Base-by-base conservation (phyloP, 2,797 vertebrate species). In the Schizothorax lantsangensis region DNA sequence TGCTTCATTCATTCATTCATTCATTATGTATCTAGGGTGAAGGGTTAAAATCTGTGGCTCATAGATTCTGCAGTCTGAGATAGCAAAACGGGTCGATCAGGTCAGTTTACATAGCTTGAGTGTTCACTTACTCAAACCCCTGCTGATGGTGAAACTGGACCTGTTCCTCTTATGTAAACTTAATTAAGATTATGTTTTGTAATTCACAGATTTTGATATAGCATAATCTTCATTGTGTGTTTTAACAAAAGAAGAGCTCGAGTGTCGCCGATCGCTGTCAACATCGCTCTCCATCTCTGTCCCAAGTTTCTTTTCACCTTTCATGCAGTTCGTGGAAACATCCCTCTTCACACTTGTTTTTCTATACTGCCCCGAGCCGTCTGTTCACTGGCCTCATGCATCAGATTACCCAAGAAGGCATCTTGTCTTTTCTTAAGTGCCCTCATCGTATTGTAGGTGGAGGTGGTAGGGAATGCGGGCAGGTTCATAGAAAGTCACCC, bases 231-330 rank as follows among this genome's bases (percentile, higher is more conserved):
- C 57, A 74, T 78, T 87, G 88, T 88, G 73, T 75, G 43, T 66
- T 72, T 43, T 84, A 91, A 93, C 92, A 93, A 92, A 92, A 92
- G 90, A 85, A 30, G 5, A 26, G 9, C 72, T 94, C 90, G 78
- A 84, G 89, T 91, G 54, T 91, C 89, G 68, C 26, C 14, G 69
- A 73, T 83, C 33, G 30, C 81, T 91, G 92, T 94, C 83, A 79
- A 64, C 78, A 40, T 49, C 5, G 15, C 86, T 54, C 72, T 81
- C 71, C 59, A 38, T 68, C n/a, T 57, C 87, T 66, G 47, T 84
- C 81, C 38, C 72, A 6, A 15, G 6, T 75, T 79, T 84, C 73
- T 73, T 77, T 85, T 81, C 73, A 75, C 79, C 59, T 85, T 89
- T 88, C 78, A 81, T 84, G 66, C 81, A 17, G n/a, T 68, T 79